Percentiles rank a stretch among this genome's conserved stretches.
Conservation (phyloP, 2,113 vertebrate genomes). For the Aix galericulata region DNA sequence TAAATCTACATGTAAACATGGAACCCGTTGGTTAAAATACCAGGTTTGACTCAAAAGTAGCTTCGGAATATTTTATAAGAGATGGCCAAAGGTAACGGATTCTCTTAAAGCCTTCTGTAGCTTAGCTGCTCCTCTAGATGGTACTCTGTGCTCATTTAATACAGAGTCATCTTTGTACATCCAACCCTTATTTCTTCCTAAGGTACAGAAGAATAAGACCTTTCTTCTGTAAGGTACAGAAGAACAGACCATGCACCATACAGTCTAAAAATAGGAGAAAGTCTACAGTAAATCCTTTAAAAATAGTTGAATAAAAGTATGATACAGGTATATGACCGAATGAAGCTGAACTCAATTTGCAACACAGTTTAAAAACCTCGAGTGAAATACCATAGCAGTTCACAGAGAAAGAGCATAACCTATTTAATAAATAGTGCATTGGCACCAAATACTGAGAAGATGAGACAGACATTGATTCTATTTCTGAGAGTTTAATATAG, state of each 20-base stretch:
- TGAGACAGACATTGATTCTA: background rate
- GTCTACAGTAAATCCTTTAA: background rate
- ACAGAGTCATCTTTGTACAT: background rate
- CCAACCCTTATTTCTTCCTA: background rate
- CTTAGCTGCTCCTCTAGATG: constrained; percentile 51
- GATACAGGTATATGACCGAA: background rate
- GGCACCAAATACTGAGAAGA: background rate
- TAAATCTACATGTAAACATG: background rate
- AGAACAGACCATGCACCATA: background rate
- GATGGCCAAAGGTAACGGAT: background rate
- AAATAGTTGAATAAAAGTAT: background rate
- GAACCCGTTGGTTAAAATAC: background rate
- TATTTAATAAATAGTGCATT: background rate
- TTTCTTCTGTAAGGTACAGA: background rate
- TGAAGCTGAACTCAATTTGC: background rate
- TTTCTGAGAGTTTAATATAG: background rate
- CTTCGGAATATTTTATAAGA: background rate
- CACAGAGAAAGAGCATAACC: background rate
- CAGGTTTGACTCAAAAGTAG: background rate
- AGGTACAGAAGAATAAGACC: background rate
- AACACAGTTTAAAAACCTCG: background rate
- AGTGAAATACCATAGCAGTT: background rate
- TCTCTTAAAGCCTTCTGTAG: background rate
- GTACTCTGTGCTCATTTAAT: constrained; percentile 15
- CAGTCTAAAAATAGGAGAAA: background rate